Base-by-base conservation (phyloP, 2,888 invertebrate species). In the Drosophila neotestacea region DNA sequence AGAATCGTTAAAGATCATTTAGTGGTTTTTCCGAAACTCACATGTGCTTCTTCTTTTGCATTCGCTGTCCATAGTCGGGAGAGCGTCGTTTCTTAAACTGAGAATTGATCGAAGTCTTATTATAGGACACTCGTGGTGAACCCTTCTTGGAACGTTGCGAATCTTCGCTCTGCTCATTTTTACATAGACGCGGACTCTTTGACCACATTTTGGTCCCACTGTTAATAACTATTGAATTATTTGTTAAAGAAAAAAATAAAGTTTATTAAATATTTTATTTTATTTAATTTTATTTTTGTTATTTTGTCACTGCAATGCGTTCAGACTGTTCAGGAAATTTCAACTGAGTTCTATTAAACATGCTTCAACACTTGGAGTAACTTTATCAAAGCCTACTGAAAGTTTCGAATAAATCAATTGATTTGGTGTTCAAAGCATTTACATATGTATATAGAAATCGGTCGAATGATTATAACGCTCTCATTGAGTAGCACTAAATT, bases 161-260 rank as follows among this genome's bases (percentile, higher is more conserved):
- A 9, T 56, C 51, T 6, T 55, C 56, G 28, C 46, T 36, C 1
- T 46, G 13, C 4, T 68, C 59, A n/a, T n/a, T 58, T 27, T 39
- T 48, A 11, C 88, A 75, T 32, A 88, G 75, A 7, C 81, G 68
- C 5, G 78, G 80, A 72, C 73, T 72, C n/a, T 69, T 80, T 0
- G 66, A 39, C 41, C 50, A 46, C 84, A 84, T 84, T 13, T 48
- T 42, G 32, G 7, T 6, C 28, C 4, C 0, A 22, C 10, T 50
- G 50, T 30, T 5, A 32, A n/a, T 4, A 2, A 10, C 6, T 27
- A 22, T 41, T 10, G 9, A 36, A 36, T n/a, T 11, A 10, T 22
- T 13, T 27, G 7, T 36, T 51, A 36, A 16, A 30, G 5, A n/a
- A 1, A 6, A 11, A 9, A 48, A 2, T 44, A 4, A 7, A 10